Conservation (phyloP, 2,797 vertebrate species). For the Pangasius mekongensis region DNA sequence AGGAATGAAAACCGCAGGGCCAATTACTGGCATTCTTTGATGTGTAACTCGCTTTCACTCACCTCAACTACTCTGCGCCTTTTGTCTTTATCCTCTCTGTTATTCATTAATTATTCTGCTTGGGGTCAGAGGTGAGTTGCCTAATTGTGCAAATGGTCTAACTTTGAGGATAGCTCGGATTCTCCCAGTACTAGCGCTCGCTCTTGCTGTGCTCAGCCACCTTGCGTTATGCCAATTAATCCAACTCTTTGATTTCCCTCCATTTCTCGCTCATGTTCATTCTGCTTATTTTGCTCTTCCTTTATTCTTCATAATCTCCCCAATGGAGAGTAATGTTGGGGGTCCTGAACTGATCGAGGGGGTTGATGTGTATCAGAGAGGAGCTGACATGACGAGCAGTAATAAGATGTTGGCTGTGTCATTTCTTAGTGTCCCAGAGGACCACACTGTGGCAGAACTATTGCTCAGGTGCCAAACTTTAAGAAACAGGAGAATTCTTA, state of each 20-base stretch:
- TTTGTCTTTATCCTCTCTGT: conserved; percentile 99
- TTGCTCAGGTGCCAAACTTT: background rate
- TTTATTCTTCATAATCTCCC: conserved; percentile 71
- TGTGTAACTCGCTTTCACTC: conserved; percentile 94
- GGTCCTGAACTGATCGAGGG: conserved; percentile 39
- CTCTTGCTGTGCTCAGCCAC: conserved; percentile 92
- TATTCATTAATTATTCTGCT: conserved; percentile 99
- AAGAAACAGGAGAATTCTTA: background rate
- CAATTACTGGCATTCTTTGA: conserved; percentile 99
- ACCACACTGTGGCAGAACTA: background rate
- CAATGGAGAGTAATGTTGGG: conserved; percentile 69
- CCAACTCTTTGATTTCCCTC: conserved; percentile 89
- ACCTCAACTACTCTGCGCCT: conserved; percentile 92
- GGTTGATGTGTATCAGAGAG: background rate
- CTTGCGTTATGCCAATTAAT: conserved; percentile 97
- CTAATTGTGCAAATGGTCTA: conserved; percentile 95
- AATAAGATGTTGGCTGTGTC: background rate
- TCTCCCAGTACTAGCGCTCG: conserved; percentile 91
- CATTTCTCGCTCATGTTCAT: conserved; percentile 63
- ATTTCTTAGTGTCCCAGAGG: background rate
- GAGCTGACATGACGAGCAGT: background rate
- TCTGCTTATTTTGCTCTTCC: conserved; percentile 66
- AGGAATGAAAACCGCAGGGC: conserved; percentile 99
- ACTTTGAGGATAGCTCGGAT: conserved; percentile 88
- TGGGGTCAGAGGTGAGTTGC: conserved; percentile 95